Base-by-base conservation (phyloP, 2,113 vertebrate genomes). In the Phyllostomus hastatus region DNA sequence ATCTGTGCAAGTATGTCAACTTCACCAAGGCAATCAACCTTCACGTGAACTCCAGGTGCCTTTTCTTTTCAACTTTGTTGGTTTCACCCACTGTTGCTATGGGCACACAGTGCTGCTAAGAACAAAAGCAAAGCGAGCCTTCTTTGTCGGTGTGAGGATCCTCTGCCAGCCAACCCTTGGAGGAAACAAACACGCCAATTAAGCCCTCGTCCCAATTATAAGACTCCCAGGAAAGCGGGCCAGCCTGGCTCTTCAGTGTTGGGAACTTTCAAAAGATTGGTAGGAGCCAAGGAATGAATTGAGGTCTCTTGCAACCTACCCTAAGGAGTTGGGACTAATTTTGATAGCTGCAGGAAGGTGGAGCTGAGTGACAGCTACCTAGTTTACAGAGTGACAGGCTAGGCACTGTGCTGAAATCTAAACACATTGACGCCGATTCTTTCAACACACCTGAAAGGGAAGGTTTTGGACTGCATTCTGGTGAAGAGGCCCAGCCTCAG, bases 151-250 rank as follows among this genome's bases (percentile, higher is more conserved):
- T 7, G 61, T 54, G 46, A 95, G 38, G 69, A 7, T 12, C 64
- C 59, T 88, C 91, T 14, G 26, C 48, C 87, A 94, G 22, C 81
- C 84, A 84, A 46, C 85, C 67, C 78, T 69, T 73, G 19, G n/a
- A 94, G 73, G 91, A 96, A 73, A 88, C 31, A 95, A 88, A 94
- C 94, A 90, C 46, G 88, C 69, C 91, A 95, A 96, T 95, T 66
- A 97, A 93, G 81, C 57, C 7, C 79, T 82, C 16, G 0, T 81
- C 80, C 90, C 96, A 96, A 97, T 94, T 91, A 96, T 33, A 78
- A 84, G 86, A 57, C 43, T 89, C 50, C 17, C 88, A 80, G 69
- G 82, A 85, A 95, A 80, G 86, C 88, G 38, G 72, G 90, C n/a
- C n/a, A 69, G 86, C 85, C 57, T 15, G n/a, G 64, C 54, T 95